Conservation (phyloP, 2,113 vertebrate species). For the Chaetodon auriga region DNA sequence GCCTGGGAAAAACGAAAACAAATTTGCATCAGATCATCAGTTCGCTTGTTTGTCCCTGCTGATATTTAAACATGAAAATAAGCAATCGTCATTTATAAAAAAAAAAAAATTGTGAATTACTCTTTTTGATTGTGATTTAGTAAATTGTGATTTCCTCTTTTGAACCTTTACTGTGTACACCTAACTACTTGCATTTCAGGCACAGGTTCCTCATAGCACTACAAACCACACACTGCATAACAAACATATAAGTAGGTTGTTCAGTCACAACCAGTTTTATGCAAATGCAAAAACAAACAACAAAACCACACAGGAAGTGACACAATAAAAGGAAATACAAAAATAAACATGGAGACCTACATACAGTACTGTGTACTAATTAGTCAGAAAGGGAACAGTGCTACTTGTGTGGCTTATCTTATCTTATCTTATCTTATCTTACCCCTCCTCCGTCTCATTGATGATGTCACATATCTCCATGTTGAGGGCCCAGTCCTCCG, state of each 20-base stretch:
- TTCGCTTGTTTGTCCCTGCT: background rate
- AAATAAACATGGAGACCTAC: background rate
- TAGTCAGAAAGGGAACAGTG: background rate
- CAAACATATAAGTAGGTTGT: conserved; percentile 13
- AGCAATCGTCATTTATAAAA: background rate
- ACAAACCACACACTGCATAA: background rate
- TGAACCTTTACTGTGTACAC: background rate
- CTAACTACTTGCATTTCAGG: background rate
- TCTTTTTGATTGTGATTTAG: no score
- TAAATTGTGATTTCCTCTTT: background rate
- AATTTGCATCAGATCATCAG: conserved; percentile 1
- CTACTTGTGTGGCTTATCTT: no score
- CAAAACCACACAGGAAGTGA: background rate
- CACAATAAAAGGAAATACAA: background rate
- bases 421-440: no score
- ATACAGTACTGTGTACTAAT: background rate
- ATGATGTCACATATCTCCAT: conserved; percentile 87
- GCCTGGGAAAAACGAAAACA: conserved; percentile 81
- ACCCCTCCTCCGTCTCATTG: conserved; percentile 87
- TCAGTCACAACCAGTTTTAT: background rate
- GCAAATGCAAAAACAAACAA: background rate
- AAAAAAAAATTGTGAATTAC: no score
- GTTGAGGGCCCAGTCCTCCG: conserved; percentile 85
- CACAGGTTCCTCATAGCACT: background rate
- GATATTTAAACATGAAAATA: background rate